Conservation (phyloP, 2,797 vertebrate genomes). For the Eulemur coronatus region DNA sequence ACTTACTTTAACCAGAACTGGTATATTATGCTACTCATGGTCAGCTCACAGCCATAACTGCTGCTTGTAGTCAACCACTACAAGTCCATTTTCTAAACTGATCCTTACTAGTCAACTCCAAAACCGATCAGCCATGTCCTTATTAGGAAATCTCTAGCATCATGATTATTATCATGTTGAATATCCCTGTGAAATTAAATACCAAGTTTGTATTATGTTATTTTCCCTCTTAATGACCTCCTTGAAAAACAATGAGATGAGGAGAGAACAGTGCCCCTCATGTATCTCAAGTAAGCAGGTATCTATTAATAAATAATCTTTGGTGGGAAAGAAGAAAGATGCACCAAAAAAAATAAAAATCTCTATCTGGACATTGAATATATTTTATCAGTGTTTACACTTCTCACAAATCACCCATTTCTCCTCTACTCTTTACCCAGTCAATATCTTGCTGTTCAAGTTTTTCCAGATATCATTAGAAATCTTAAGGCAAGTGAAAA, state of each 20-base stretch:
- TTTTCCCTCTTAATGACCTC: constrained; percentile 10
- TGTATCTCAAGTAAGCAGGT: neutral
- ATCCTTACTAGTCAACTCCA: neutral
- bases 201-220: neutral
- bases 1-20: neutral
- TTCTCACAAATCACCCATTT: neutral
- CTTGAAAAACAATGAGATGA: neutral
- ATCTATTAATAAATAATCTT: neutral
- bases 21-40: neutral
- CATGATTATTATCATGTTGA: neutral
- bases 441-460: neutral
- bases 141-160: neutral
- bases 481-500: neutral
- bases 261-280: neutral
- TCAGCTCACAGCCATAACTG: neutral
- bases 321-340: neutral
- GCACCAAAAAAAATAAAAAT: neutral
- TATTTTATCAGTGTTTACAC: neutral
- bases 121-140: neutral
- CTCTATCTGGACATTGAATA: neutral
- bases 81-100: neutral
- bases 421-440: neutral
- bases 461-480: neutral
- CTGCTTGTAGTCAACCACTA: neutral
- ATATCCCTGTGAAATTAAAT: neutral